These are phyloP conservation scores for Panthera uncia DNA, from an alignment of 2,113 vertebrate species.

Conservation along the genomic window DNA sequence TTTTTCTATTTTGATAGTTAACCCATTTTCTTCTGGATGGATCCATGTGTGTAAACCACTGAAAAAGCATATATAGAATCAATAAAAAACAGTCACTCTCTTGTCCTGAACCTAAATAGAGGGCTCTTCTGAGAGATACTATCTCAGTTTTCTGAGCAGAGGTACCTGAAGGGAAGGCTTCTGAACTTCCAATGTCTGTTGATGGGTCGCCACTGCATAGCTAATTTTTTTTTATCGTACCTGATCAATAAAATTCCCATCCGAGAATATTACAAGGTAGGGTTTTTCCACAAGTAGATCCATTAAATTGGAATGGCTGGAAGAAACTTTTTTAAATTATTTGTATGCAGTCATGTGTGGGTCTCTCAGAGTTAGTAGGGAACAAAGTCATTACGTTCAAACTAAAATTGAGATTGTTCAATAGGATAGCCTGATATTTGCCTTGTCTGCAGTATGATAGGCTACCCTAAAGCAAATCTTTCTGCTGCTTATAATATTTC, in stretches of 20 bases:
- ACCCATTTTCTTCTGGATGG: not conserved
- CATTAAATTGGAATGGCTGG: not conserved
- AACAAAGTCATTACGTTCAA: not conserved
- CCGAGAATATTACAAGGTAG: not conserved
- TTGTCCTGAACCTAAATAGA: not conserved
- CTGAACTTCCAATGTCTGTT: not conserved
- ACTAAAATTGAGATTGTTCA: not conserved
- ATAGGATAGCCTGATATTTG: not conserved
- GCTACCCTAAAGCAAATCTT: not conserved
- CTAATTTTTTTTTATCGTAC: not conserved
- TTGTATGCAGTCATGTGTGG: not conserved
- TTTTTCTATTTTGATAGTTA: not conserved
- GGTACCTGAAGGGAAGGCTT: not conserved
- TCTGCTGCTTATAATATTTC: not conserved
- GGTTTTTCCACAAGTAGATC: not conserved
- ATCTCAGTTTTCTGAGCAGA: not conserved
- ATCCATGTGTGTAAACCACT: not conserved
- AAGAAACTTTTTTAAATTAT: not conserved
- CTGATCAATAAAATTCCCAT: not conserved
- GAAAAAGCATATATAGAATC: not conserved
- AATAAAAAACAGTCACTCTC: not conserved
- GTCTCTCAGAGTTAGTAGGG: not conserved
- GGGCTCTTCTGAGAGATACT: not conserved
- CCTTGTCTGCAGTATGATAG: not conserved
- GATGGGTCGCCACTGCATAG: not conserved